phyloP scores from a whole-genome alignment of 2,113 vertebrate genomes.

The Lagenorhynchus albirostris region DNA sequence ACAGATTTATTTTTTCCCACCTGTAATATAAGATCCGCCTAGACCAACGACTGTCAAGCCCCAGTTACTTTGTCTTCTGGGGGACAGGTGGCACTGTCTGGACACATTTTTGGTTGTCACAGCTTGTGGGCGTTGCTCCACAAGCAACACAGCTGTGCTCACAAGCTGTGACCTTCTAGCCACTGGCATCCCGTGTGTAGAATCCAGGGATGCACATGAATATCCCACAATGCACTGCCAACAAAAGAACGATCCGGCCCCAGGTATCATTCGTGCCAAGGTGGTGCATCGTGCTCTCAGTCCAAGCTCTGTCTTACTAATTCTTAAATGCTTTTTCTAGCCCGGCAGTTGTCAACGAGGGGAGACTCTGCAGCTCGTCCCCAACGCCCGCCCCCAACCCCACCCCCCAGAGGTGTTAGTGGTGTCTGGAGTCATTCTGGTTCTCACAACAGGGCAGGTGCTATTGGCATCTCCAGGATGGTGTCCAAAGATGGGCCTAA shows the following conservation, averaged over 20 bases:
- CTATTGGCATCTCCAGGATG: fast-evolving
- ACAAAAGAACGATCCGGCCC: background rate
- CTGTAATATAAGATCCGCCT: background rate
- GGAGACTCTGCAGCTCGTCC: too few species aligned
- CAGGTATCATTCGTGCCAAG: fast-evolving
- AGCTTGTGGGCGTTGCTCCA: background rate
- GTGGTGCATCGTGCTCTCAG: too few species aligned
- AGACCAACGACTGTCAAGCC: fast-evolving
- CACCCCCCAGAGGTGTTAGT: too few species aligned
- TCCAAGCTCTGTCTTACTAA: background rate
- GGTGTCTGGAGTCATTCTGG: background rate
- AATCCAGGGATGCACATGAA: background rate
- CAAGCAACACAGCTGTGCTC: too few species aligned
- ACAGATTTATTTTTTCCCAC: fast-evolving
- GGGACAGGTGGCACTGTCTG: fast-evolving
- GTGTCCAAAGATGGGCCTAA: background rate
- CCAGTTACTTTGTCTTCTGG: fast-evolving
- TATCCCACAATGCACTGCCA: background rate
- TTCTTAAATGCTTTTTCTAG: background rate
- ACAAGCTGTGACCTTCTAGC: too few species aligned
- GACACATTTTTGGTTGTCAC: background rate
- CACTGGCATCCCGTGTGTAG: background rate
- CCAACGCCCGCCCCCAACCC: fast-evolving
- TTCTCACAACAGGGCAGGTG: fast-evolving
- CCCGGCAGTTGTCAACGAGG: too few species aligned